These are phyloP conservation scores for Forbesichthys papilliferus DNA, from an alignment of 2,113 vertebrate genomes.

Conservation along the genomic window DNA sequence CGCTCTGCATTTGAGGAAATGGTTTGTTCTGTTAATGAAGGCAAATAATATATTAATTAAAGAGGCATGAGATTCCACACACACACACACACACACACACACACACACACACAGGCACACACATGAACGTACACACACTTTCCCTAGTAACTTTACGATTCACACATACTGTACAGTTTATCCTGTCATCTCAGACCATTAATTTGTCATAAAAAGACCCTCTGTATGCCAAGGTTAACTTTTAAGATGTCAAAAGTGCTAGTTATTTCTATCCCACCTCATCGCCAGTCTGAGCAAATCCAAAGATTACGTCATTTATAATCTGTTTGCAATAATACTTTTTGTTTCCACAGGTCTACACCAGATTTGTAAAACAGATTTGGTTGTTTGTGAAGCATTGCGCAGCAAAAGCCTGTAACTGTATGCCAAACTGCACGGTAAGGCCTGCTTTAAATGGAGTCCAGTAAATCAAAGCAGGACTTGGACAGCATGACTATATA, in stretches of 20 bases:
- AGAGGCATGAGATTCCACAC: not conserved
- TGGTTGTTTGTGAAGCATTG: conserved; percentile 31
- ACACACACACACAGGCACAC: not conserved
- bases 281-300: conserved; percentile 16
- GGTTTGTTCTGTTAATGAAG: not conserved
- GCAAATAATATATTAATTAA: not conserved
- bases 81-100: not conserved
- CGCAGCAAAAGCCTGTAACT: conserved; percentile 5
- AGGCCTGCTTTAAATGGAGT: conserved; percentile 36
- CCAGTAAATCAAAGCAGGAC: conserved; percentile 14
- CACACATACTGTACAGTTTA: too few relatives aligned
- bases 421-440: conserved; percentile 13
- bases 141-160: not conserved
- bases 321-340: not conserved
- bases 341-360: not conserved
- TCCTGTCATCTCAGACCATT: conserved; percentile 10
- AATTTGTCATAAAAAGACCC: conserved; percentile 25
- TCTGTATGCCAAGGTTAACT: conserved; percentile 22
- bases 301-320: conserved; percentile 10
- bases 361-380: conserved; percentile 30
- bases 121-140: not conserved
- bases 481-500: not conserved
- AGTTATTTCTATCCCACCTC: conserved; percentile 21
- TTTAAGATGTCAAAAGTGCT: conserved; percentile 16
- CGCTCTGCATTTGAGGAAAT: not conserved